Evolutionary conservation across 2,113 vertebrate species (phyloP).

Genomic region (Python bivittatus): DNA sequence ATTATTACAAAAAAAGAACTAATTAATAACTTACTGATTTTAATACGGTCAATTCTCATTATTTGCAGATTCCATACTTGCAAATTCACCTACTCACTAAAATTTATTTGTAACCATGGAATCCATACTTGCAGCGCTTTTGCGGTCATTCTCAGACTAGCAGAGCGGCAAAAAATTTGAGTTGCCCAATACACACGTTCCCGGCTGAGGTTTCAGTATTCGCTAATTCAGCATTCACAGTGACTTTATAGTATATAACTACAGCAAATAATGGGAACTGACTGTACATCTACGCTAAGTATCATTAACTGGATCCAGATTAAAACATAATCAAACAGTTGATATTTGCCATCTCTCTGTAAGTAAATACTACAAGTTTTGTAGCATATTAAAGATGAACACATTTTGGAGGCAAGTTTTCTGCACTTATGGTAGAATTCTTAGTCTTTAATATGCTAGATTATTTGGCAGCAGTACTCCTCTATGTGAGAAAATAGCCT

Average conservation of each 20-base stretch:
- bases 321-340: not conserved
- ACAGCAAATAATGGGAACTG: not conserved
- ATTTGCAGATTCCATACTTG: not conserved
- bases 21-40: not conserved
- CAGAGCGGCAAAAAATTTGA: not conserved
- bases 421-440: not conserved
- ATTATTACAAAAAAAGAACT: no score
- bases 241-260: not conserved
- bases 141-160: not conserved
- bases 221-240: not conserved
- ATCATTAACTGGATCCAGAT: not conserved
- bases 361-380: not conserved
- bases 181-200: not conserved
- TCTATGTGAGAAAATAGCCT: not conserved
- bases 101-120: not conserved
- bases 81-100: not conserved
- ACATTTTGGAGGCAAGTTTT: not conserved
- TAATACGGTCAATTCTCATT: not conserved
- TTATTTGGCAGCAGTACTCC: not conserved
- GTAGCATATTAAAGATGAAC: not conserved
- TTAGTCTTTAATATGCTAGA: not conserved
- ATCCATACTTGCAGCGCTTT: not conserved
- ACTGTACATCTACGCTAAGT: not conserved
- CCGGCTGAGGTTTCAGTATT: not conserved
- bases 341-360: not conserved